Conservation (phyloP, 2,797 vertebrate genomes). For the Mormyrus hasselquistii region DNA sequence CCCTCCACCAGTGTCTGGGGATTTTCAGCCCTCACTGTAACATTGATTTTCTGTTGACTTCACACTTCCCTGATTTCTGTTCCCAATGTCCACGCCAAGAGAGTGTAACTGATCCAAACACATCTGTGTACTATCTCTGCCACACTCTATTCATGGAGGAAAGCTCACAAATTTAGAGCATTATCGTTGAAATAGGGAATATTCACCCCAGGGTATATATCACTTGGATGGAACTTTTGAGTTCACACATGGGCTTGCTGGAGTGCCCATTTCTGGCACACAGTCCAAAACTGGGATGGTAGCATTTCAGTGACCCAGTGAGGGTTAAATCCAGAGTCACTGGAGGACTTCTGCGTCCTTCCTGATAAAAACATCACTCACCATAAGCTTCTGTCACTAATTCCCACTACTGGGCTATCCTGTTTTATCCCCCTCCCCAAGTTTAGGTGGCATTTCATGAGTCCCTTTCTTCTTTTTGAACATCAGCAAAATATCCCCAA, state of each 20-base stretch:
- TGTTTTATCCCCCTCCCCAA: not conserved
- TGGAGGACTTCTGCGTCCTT: too few species aligned
- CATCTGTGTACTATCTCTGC: not conserved
- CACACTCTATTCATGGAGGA: not conserved
- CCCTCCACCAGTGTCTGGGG: not conserved
- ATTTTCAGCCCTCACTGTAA: not conserved
- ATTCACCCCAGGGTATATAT: not conserved
- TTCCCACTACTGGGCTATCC: not conserved
- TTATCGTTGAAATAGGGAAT: not conserved
- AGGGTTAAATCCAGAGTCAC: not conserved
- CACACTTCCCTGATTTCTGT: not conserved
- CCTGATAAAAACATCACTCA: not conserved
- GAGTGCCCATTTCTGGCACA: not conserved
- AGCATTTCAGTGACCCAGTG: not conserved
- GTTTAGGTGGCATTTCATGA: not conserved
- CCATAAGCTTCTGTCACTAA: not conserved
- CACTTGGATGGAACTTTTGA: not conserved
- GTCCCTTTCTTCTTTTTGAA: conserved; percentile 1
- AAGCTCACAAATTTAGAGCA: not conserved
- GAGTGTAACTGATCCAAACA: not conserved
- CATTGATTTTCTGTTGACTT: not conserved
- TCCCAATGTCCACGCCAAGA: not conserved
- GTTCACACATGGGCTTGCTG: not conserved
- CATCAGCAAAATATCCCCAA: conserved; percentile 48
- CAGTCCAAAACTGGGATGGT: not conserved